Percentiles rank a stretch among this genome's conserved stretches.
phyloP scores from a whole-genome alignment of 2,797 vertebrate species.

The Aphelocoma californica region DNA sequence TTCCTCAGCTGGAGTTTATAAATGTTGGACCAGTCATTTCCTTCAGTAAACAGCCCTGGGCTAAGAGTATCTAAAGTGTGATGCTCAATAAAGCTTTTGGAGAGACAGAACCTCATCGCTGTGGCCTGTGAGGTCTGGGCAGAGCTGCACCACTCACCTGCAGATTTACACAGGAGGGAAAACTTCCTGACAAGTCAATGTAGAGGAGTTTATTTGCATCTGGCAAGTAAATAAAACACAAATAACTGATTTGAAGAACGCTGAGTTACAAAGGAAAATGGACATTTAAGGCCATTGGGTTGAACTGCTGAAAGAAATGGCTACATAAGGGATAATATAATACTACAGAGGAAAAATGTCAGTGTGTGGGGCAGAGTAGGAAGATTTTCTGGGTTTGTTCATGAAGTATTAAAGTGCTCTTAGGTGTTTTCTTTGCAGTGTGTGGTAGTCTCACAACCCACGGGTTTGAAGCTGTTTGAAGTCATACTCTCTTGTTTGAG shows the following conservation, averaged over 20 bases:
- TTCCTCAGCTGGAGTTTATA: background rate
- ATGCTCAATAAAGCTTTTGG: background rate
- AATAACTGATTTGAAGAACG: background rate
- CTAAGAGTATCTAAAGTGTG: background rate
- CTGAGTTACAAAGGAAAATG: background rate
- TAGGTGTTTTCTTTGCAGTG: background rate
- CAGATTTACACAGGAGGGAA: background rate
- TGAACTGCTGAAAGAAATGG: background rate
- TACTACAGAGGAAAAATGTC: background rate
- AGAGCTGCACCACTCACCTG: background rate
- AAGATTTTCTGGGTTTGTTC: background rate
- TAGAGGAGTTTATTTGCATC: background rate
- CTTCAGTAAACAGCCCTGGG: background rate
- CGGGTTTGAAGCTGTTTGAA: background rate
- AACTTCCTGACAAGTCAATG: rapidly evolving
- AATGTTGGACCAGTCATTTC: background rate
- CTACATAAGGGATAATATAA: background rate
- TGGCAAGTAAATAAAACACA: background rate
- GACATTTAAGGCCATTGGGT: background rate
- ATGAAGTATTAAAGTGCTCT: background rate
- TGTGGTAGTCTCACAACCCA: background rate
- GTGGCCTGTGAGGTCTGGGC: background rate
- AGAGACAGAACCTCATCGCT: rapidly evolving
- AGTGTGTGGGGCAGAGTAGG: background rate
- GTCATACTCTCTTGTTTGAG: background rate